These are phyloP conservation scores for Tinamus major DNA, from an alignment of 2,797 vertebrate species.

Conservation along the genomic window DNA sequence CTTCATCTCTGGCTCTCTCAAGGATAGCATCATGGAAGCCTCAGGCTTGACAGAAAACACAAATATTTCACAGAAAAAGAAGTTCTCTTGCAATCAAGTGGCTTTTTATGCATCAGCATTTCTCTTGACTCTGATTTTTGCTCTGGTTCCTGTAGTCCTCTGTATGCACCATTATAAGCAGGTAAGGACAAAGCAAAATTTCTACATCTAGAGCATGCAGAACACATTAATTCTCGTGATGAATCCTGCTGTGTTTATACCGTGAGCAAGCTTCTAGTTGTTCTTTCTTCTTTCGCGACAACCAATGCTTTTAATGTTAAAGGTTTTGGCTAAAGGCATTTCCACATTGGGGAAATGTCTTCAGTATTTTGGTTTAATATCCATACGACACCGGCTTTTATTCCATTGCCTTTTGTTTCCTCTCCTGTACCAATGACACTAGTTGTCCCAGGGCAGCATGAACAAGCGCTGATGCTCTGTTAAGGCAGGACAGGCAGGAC, in stretches of 20 bases:
- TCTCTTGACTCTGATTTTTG: background rate
- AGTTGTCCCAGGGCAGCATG: rapidly evolving
- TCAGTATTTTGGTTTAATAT: background rate
- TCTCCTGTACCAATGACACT: background rate
- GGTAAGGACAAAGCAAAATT: constrained; percentile 57
- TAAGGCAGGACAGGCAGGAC: background rate
- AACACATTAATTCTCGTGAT: background rate
- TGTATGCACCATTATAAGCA: background rate
- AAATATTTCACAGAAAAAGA: background rate
- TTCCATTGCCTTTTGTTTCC: background rate
- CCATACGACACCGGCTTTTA: background rate
- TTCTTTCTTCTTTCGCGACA: background rate
- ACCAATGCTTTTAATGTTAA: background rate
- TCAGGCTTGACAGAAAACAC: background rate
- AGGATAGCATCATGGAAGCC: background rate
- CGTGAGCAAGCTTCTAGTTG: background rate
- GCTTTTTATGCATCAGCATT: background rate
- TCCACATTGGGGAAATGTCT: background rate
- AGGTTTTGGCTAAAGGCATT: background rate
- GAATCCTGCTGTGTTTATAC: background rate
- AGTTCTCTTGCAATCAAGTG: rapidly evolving
- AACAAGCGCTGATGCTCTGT: background rate
- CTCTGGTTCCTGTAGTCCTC: background rate
- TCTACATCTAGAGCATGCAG: background rate
- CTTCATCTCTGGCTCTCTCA: background rate